Evolutionary conservation across 2,797 vertebrate genomes (phyloP).

Genomic region (Pteronotus mesoamericanus): DNA sequence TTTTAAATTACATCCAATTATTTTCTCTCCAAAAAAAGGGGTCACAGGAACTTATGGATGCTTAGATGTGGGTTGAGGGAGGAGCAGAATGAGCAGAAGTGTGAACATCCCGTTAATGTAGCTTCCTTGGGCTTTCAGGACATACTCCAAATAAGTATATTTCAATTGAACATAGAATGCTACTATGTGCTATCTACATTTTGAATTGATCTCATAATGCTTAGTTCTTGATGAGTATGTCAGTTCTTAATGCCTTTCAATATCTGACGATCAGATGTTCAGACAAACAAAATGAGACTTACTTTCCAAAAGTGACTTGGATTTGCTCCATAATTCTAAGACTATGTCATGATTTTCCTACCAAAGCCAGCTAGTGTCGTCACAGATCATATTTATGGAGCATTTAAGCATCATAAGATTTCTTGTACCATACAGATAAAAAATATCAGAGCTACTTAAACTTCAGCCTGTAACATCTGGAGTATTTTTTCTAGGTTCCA

Average conservation of each 20-base stretch:
- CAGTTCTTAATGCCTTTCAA: background rate
- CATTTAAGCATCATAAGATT: background rate
- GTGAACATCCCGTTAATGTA: background rate
- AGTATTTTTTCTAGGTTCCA: background rate
- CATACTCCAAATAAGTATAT: background rate
- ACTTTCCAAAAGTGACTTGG: background rate
- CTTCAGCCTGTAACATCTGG: background rate
- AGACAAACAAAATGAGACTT: background rate
- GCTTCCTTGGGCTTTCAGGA: background rate
- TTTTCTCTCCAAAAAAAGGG: background rate
- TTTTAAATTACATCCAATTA: background rate
- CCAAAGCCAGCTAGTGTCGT: background rate
- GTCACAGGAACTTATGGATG: background rate
- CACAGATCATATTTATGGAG: background rate
- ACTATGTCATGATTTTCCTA: background rate
- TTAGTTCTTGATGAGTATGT: background rate
- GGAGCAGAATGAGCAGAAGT: background rate
- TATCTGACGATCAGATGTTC: background rate
- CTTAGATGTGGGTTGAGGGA: background rate
- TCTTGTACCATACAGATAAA: background rate
- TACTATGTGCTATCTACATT: background rate
- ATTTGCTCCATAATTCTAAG: background rate
- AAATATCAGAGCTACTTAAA: background rate
- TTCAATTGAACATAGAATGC: background rate
- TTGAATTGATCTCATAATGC: background rate